These are phyloP conservation scores for Tetramorium parvispinum DNA, from an alignment of 1,140 invertebrate species.

Conservation along the genomic window DNA sequence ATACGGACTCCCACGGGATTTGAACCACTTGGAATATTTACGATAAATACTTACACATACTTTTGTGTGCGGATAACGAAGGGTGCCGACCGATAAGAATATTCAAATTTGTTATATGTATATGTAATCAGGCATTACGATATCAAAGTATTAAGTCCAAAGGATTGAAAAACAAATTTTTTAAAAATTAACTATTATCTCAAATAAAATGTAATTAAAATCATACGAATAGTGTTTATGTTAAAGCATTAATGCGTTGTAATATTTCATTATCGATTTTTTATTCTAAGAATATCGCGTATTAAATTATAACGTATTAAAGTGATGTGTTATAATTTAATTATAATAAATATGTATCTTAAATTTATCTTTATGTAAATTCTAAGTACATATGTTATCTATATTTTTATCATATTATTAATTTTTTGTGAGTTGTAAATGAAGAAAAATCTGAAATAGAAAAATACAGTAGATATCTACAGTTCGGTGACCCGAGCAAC, in stretches of 20 bases:
- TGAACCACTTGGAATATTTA: constrained; percentile 78
- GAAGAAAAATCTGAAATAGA: background rate
- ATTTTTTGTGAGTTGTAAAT: background rate
- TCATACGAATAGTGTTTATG: background rate
- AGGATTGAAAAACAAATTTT: background rate
- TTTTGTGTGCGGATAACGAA: constrained; percentile 70
- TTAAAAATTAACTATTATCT: background rate
- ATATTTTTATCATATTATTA: background rate
- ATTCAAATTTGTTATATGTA: constrained; percentile 80
- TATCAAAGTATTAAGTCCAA: constrained; percentile 13
- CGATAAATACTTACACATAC: constrained; percentile 75
- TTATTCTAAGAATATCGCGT: background rate
- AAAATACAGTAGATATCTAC: background rate
- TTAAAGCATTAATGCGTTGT: background rate
- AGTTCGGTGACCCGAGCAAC: constrained; percentile 3
- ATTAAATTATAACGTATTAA: constrained; percentile 1
- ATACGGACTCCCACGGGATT: constrained; percentile 74
- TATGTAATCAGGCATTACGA: constrained; percentile 72
- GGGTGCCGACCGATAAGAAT: constrained; percentile 79
- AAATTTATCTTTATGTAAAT: background rate
- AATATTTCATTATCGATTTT: background rate
- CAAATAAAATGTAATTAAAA: constrained; percentile 6
- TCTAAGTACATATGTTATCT: background rate
- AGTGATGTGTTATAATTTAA: background rate
- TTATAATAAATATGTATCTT: background rate